A percentile compares a stretch with the other conserved stretches of the same genome.
phyloP scores from a whole-genome alignment of 1,140 invertebrate species.

The Drosophila aff. region DNA sequence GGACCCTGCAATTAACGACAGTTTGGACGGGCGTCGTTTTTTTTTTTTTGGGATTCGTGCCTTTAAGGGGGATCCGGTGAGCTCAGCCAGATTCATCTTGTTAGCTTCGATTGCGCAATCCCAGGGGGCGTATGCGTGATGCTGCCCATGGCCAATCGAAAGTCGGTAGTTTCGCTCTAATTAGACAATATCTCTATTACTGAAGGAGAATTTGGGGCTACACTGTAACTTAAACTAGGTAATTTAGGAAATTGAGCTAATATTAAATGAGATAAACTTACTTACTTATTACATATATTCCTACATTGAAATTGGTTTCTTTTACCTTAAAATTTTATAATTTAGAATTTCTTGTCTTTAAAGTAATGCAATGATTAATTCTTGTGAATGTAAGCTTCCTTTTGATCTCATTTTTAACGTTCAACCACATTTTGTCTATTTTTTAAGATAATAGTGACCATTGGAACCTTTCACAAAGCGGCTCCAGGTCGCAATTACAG shows the following conservation, averaged over 20 bases:
- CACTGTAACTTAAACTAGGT: neutral
- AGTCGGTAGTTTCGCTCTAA: conserved; percentile 52
- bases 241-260: too few species aligned
- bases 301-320: neutral
- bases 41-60: conserved; percentile 16
- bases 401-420: neutral
- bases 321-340: neutral
- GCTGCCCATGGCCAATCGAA: conserved; percentile 63
- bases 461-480: conserved; percentile 67
- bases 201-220: conserved; percentile 6
- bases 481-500: conserved; percentile 57
- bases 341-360: rapidly evolving
- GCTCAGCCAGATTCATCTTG: conserved; percentile 17
- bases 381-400: neutral
- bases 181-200: conserved; percentile 82
- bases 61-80: conserved; percentile 14
- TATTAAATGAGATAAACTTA: neutral
- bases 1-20: conserved; percentile 54
- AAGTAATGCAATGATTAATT: neutral
- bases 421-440: neutral
- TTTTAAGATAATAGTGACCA: neutral
- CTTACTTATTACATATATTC: neutral
- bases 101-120: conserved; percentile 40
- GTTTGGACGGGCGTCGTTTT: conserved; percentile 30
- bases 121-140: conserved; percentile 73